Evolutionary conservation across 2,888 invertebrate species (phyloP), one percentile per base, ranked within the genome.

Genomic region (Dynastes maya): DNA sequence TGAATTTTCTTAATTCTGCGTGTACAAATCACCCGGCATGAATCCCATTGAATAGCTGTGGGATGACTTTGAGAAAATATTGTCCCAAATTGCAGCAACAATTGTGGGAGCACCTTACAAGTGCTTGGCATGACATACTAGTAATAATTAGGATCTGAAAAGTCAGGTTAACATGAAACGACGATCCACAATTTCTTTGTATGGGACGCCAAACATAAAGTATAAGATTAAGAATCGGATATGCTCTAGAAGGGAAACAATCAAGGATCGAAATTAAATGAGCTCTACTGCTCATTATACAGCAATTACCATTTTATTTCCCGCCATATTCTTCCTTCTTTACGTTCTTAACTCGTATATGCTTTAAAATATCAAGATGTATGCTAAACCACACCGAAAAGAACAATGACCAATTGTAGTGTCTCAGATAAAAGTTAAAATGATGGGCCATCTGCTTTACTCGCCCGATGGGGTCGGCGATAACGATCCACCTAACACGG

Each of bases 361-460:
- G 32, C 45, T 45, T 45, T 45, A 53, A 9, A 53, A 53, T 84
- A 85, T 86, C 86, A 83, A 84, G 85, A 86, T 85, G 84, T 81
- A 83, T 84, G 86, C 85, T 85, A 85, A 84, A 83, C 85, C 16
- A n/a, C 5, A 16, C 4, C n/a, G 13, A 53, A 84, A 11, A 58
- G 86, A 87, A 87, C 87, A 87, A 87, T 86, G 86, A 87, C 85
- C 86, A 85, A 86, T 86, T 85, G 85, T 83, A 83, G 78, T 22
- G 40, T 5, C 45, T 22, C 9, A 61, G 72, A 71, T 71, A 71
- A 71, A 37, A 37, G 27, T 53, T 53, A 22, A 40, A 61, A 80
- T 84, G 85, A 85, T 86, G 81, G 82, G 77, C 82, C 82, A 82
- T 83, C 83, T 84, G 78, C 80, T 27, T 58, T 22, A 72, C 61